Evolutionary conservation across 2,797 vertebrate species (phyloP), one percentile per base, ranked within the genome.

Genomic region (Dryobates pubescens): DNA sequence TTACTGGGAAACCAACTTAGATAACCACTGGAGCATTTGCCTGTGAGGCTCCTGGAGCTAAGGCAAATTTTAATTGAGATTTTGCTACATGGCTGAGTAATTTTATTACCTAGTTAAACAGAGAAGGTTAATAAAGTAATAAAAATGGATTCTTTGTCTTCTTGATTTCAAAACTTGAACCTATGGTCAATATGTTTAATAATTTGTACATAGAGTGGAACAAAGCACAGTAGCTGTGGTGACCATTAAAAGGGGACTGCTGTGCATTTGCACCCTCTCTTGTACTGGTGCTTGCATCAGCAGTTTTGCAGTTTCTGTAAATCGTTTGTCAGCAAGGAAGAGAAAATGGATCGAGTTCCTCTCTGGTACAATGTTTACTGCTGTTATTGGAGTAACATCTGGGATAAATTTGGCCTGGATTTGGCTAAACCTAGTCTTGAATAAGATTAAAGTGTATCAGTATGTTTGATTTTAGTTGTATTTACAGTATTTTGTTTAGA

Each of bases 41-140:
- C 32, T 70, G 18, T n/a, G 27, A 24, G 32, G 30, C 51, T 96
- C 17, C 58, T 64, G 70, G 29, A 91, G 64, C 47, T 87, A 79
- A 78, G 26, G 76, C 51, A 95, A 91, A 89, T 94, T 93, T 92
- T 91, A 94, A 95, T 89, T 4, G 38, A 90, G 89, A 47, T 86
- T 94, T 88, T 8, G 20, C 64, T 70, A 32, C 81, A 83, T 67
- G 86, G 87, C 57, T 90, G 87, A 95, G 27, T 84, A 84, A 89
- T 94, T 97, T 96, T 96, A 96, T 94, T 88, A 71, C 53, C 6
- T 17, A 81, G 69, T 87, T 93, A 95, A 94, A 89, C 86, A 86
- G 78, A 94, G 95, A 84, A 72, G 62, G 67, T 94, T 94, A 88
- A 94, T 85, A 93, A 89, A 94, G 65, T 81, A 88, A 86, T 94